These are phyloP conservation scores for Orientallactaga bullata DNA, from an alignment of 2,113 vertebrate species.

Conservation along the genomic window DNA sequence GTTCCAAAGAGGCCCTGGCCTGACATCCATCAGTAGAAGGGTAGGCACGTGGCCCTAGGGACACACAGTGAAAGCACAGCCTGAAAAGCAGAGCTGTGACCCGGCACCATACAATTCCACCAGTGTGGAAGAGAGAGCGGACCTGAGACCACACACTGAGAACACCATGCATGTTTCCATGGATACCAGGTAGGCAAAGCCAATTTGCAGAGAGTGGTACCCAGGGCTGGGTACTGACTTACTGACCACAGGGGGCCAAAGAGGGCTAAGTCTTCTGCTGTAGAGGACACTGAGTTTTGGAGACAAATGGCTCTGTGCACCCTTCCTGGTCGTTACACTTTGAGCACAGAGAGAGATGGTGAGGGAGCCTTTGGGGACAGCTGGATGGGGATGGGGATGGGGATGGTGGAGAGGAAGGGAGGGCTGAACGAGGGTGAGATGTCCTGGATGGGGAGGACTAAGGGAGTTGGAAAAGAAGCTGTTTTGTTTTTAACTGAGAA, in stretches of 20 bases:
- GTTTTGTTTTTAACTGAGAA: too few species aligned
- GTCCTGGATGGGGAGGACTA: too few species aligned
- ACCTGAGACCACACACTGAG: not conserved
- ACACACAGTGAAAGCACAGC: not conserved
- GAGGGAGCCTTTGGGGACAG: too few species aligned
- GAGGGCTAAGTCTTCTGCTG: not conserved
- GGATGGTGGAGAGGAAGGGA: too few species aligned
- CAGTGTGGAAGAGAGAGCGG: not conserved
- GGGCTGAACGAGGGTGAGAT: too few species aligned
- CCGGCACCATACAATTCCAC: not conserved
- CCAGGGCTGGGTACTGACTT: not conserved
- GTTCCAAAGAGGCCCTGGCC: not conserved
- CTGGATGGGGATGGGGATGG: too few species aligned
- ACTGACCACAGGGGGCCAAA: not conserved
- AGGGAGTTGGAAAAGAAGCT: too few species aligned
- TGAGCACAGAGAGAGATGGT: not conserved
- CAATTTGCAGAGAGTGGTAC: not conserved
- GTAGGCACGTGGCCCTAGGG: not conserved
- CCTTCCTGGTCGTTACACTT: not conserved
- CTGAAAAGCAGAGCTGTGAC: not conserved
- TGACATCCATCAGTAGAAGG: not conserved
- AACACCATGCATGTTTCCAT: not conserved
- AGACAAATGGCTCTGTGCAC: not conserved
- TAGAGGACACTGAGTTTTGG: not conserved
- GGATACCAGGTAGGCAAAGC: not conserved